Base-by-base conservation (phyloP, 53 echinoderm and acorn worm species). In the Zoroaster sp. region DNA sequence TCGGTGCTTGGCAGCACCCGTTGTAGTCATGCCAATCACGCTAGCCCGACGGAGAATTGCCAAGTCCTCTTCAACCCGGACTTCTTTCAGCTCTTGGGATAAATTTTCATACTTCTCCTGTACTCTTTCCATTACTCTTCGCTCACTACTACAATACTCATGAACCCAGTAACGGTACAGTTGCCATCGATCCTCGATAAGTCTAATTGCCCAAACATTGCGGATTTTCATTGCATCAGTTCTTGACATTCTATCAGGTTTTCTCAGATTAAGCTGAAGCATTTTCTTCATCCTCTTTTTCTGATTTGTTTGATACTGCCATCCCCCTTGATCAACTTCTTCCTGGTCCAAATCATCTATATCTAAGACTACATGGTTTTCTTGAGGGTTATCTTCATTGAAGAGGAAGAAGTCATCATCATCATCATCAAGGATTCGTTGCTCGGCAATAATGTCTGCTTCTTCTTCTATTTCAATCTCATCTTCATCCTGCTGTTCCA, bases 21-120 rank as follows among this genome's bases (percentile, higher is more conserved):
- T 95, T 73, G 97, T 92, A 70, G 97, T 97, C 83, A 97, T 85
- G 14, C 94, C 94, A 54, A 97, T 82, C 7, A 97, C 83, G 4
- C 35, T 73, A 0, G 95, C 92, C 35, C 80, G 44, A 44, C 83
- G 88, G 35, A 95, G 77, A 17, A 87, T 71, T 21, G 65, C 46
- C 15, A 91, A 45, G 40, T 95, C 95, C 77, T 95, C 91, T 52
- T 94, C 92, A n/a, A 82, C 75, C n/a, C 81, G 86, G 18, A 87
- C 87, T 51, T 90, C 92, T 41, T 88, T 65, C 32, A 94, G 74
- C 10, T 92, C 75, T 52, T 91, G 54, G 51, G 88, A 75, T n/a
- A 82, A 63, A 51, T 75, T 75, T 23, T 94, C 93, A 33, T 92
- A 92, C 53, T 87, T 88, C 13, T 87, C 88, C 35, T 92, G 89